Base-by-base conservation (phyloP, 2,797 vertebrate genomes). In the Cyclopterus lumpus region DNA sequence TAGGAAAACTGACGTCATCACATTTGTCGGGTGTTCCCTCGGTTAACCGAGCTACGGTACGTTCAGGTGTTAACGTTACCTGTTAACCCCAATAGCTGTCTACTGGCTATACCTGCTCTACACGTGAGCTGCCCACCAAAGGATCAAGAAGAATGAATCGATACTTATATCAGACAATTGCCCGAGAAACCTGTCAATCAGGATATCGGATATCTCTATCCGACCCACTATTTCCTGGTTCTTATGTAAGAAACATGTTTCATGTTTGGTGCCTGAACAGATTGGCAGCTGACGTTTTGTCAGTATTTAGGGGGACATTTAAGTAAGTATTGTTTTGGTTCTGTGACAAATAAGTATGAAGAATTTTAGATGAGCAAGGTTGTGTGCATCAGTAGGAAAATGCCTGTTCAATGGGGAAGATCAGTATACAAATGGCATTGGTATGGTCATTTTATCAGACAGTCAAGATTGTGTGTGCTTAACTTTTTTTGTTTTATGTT, bases 401-500 rank as follows among this genome's bases (percentile, higher is more conserved):
- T 40, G 38, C 15, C 15, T 15, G 38, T 40, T 15, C 12, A 40
- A 40, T 40, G 12, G 38, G 12, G 4, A 20, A 8, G 0, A 59
- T 11, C 48, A 3, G 42, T 44, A 16, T 16, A 75, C n/a, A 18
- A 59, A 40, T 40, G 3, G 1, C 11, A 73, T 20, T 49, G 8
- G 12, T 57, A 6, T 14, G 30, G 53, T 49, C 3, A 26, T 40
- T 5, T 53, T 26, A 67, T 30, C 10, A 48, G 12, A 51, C 15
- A 53, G 3, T 3, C 28, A 48, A 54, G 18, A 8, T 1, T 34
- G 7, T 28, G n/a, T 5, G 2, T 63, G 8, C 57, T 53, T 36
- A 44, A 59, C 1, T 0, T 2, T 48, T 66, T 75, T 53, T 26
- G 11, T 53, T 6, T 75, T 76, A 67, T 70, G 1, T 89, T 82